Conservation (phyloP, 2,797 vertebrate genomes). For the Nannoperca obscura region DNA sequence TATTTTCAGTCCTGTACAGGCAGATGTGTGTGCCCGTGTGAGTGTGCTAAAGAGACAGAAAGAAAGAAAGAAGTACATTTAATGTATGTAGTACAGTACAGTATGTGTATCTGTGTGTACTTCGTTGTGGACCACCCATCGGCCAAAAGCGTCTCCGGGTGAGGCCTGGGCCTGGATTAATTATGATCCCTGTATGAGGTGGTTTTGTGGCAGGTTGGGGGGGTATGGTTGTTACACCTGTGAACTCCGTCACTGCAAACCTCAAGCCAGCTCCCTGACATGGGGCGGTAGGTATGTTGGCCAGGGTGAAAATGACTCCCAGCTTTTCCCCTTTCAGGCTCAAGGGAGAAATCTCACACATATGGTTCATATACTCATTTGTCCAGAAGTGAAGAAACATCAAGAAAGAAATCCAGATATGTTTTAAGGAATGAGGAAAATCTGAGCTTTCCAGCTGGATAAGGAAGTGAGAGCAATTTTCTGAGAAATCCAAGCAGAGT, state of each 20-base stretch:
- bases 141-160: conserved; percentile 63
- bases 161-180: conserved; percentile 79
- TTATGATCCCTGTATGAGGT: conserved; percentile 80
- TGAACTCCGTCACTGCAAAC: conserved; percentile 69
- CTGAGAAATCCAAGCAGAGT: conserved; percentile 53
- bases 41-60: conserved; percentile 22
- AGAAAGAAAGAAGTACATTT: conserved; percentile 28
- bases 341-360: conserved; percentile 70
- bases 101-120: conserved; percentile 56
- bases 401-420: conserved; percentile 62
- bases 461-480: conserved; percentile 52
- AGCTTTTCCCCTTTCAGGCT: conserved; percentile 60
- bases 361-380: conserved; percentile 78
- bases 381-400: conserved; percentile 65
- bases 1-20: conserved; percentile 74
- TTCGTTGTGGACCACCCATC: conserved; percentile 84
- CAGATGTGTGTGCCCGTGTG: conserved; percentile 30
- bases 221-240: conserved; percentile 77
- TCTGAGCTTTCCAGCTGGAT: conserved; percentile 58
- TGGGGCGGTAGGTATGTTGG: conserved; percentile 58
- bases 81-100: conserved; percentile 42
- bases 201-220: conserved; percentile 81
- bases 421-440: conserved; percentile 60
- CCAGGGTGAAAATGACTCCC: conserved; percentile 78
- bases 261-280: conserved; percentile 75